Evolutionary conservation across 23 tunicate genomes (phyloP), one percentile per base, ranked within the genome.

Genomic region (Ascidia mentula): DNA sequence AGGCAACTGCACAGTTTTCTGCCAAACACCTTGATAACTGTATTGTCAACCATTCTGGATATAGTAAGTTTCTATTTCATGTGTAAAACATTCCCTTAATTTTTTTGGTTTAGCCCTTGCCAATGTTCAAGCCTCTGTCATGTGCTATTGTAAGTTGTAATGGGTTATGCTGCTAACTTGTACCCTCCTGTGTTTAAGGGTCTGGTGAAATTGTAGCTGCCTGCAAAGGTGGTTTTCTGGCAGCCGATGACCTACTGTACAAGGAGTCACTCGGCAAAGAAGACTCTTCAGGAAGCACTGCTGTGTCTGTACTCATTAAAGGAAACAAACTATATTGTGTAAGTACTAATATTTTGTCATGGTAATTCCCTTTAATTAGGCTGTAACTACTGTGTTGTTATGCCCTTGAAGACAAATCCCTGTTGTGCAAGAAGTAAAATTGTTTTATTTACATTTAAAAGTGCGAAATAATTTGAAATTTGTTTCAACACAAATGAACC

Each of bases 201-300:
- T 5, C 7, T 9, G 1, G 65, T 53, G 88, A 84, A 71, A 69
- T 88, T 18, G 75, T 36, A 6, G 78, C 78, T 0, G 89, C 98
- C 5, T 88, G 87, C 73, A 87, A 84, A 72, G 79, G 75, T 6
- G 87, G 87, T 22, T 93, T 82, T 59, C 77, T 93, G 18, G 40
- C 77, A 36, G 22, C 88, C 0, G 98, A 93, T 59, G 93, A 88
- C 3, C 65, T 79, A 32, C 15, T 88, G 73, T 53, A 36, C 69
- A 84, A 80, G 59, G 98, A 93, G 42, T 82, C 87, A 36, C 59
- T 81, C 33, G 85, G 75, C 8, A 84, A 81, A 38, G 97, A 89
- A 20, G 99, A 96, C 40, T 70, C 85, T n/a, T 96, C 99, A 12
- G 99, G 99, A 32, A 91, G 94, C 53, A 96, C 99, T 9, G 96